Conservation (phyloP, 2,797 vertebrate species). For the Alcedo quadribrachys region DNA sequence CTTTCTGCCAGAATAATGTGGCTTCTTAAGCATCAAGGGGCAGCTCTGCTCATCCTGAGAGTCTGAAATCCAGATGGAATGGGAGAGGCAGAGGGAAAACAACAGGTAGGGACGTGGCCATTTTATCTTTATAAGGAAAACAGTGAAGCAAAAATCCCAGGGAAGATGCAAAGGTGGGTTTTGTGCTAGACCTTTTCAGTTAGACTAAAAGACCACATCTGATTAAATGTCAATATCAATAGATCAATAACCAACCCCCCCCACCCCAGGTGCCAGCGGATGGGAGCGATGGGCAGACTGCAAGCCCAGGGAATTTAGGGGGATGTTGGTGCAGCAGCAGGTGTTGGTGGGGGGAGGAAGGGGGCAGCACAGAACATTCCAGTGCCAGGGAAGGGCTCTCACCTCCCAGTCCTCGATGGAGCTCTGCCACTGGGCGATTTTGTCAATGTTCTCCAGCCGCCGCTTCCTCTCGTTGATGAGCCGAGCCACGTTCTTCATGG, state of each 20-base stretch:
- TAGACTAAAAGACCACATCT: neutral
- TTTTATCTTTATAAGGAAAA: neutral
- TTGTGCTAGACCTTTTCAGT: neutral
- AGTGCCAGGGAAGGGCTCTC: neutral
- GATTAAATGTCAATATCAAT: too few relatives aligned
- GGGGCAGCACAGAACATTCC: fast-evolving
- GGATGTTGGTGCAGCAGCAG: neutral
- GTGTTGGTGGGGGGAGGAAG: neutral
- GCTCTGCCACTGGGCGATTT: slow-evolving; percentile 97
- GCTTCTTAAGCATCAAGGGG: neutral
- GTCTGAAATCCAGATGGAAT: neutral
- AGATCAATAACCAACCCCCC: too few relatives aligned
- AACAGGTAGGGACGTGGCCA: neutral
- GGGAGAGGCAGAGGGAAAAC: neutral
- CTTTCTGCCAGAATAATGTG: neutral
- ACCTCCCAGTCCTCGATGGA: slow-evolving; percentile 98
- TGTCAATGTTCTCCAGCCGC: slow-evolving; percentile 95
- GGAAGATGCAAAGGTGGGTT: neutral
- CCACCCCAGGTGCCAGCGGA: neutral
- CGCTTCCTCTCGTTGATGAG: slow-evolving; percentile 96
- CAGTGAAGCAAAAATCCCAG: neutral
- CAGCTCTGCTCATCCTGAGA: neutral
- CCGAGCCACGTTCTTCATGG: slow-evolving; percentile 95
- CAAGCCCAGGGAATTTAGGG: neutral
- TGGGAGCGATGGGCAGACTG: neutral